Conservation (phyloP, 2,797 vertebrate genomes). For the Psittacula echo region DNA sequence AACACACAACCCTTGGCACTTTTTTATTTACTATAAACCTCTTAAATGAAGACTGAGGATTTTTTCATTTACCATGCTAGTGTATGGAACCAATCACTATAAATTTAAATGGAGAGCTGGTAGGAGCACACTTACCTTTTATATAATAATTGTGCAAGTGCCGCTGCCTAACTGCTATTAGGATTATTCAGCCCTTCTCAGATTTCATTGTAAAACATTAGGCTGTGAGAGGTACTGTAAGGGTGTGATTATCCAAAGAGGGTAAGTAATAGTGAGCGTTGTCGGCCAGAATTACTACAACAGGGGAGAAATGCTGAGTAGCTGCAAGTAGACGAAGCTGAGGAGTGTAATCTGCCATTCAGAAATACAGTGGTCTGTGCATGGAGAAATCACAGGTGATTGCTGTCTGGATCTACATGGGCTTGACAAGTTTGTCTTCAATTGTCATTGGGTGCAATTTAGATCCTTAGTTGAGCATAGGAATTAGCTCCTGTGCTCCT, state of each 20-base stretch:
- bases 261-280: conserved; percentile 14
- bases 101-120: conserved; percentile 57
- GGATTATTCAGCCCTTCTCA: conserved; percentile 64
- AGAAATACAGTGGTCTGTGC: not conserved
- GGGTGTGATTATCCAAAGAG: conserved; percentile 66
- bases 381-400: not conserved
- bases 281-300: not conserved
- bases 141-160: conserved; percentile 37
- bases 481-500: not conserved
- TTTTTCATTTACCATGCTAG: conserved; percentile 24
- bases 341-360: not conserved
- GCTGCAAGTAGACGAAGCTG: not conserved
- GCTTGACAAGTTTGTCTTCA: not conserved
- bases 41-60: conserved; percentile 29
- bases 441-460: accelerated
- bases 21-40: conserved; percentile 50
- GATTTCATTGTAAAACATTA: conserved; percentile 59
- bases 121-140: conserved; percentile 62
- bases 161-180: conserved; percentile 37
- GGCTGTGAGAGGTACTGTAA: conserved; percentile 56
- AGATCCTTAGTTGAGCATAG: accelerated
- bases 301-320: not conserved
- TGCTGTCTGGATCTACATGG: not conserved
- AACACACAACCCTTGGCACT: not conserved
- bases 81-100: conserved; percentile 58